Percentiles rank a stretch among this genome's conserved stretches.
Evolutionary conservation across 1,140 invertebrate genomes (phyloP).

Genomic region (Ganaspis sp.): DNA sequence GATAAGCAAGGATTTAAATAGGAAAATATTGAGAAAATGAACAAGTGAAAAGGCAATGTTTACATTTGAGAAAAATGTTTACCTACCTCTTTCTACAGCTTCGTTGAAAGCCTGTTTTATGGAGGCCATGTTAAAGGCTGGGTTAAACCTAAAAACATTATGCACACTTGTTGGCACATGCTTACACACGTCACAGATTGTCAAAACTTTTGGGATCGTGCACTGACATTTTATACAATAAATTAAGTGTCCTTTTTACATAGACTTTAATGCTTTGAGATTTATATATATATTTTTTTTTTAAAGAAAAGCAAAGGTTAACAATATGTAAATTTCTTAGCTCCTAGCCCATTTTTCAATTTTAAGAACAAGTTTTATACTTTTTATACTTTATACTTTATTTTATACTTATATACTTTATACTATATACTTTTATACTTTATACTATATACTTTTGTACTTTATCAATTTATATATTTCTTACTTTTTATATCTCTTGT

Average conservation of each 20-base stretch:
- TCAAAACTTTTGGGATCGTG: neutral
- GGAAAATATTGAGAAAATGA: conserved; percentile 2
- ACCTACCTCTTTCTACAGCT: conserved; percentile 90
- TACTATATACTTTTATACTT: no score
- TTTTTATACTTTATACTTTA: no score
- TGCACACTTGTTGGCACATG: conserved; percentile 64
- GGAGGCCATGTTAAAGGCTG: conserved; percentile 92
- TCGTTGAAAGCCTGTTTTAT: conserved; percentile 96
- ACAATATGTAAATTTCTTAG: neutral
- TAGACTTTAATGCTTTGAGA: neutral
- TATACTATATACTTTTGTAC: no score
- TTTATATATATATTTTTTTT: neutral
- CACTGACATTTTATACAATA: neutral
- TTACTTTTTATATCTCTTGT: no score
- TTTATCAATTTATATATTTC: no score
- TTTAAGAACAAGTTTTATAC: conserved; percentile 35
- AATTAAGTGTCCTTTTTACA: neutral
- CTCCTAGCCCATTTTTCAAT: conserved; percentile 13
- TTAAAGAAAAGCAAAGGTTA: neutral
- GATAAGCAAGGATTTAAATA: conserved; percentile 2
- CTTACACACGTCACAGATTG: conserved; percentile 39
- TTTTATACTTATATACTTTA: no score
- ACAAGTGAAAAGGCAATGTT: neutral
- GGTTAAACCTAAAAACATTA: conserved; percentile 86
- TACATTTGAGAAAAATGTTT: conserved; percentile 37